These are phyloP conservation scores for Drosophila nigricruria DNA, from an alignment of 2,888 invertebrate genomes.

Conservation along the genomic window DNA sequence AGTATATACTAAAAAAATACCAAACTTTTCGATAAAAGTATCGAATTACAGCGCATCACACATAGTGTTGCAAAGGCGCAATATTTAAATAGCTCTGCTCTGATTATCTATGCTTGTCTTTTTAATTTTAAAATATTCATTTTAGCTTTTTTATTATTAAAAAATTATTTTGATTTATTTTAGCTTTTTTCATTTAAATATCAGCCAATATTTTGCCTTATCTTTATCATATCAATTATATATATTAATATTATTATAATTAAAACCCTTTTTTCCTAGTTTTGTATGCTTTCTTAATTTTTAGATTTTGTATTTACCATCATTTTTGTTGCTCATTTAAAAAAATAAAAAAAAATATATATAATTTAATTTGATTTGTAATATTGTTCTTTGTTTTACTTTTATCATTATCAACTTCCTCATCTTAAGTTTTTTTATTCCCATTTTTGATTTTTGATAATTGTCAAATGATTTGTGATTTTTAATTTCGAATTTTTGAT, in stretches of 20 bases:
- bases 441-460: neutral
- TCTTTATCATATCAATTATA: neutral
- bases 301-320: neutral
- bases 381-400: neutral
- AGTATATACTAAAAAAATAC: neutral
- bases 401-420: neutral
- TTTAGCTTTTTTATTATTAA: neutral
- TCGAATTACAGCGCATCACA: neutral
- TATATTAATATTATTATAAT: neutral
- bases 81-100: neutral
- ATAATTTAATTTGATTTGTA: neutral
- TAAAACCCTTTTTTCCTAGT: neutral
- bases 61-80: neutral
- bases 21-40: constrained; percentile 1
- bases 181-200: neutral
- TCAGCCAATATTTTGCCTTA: neutral
- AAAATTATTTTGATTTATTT: neutral
- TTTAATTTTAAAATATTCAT: neutral
- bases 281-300: neutral
- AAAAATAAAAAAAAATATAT: neutral
- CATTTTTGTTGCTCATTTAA: neutral
- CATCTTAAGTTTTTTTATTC: neutral
- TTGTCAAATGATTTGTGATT: constrained; percentile 1
- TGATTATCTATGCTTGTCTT: neutral
- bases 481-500: neutral